A percentile compares a stretch with the other conserved stretches of the same genome.
phyloP scores from a whole-genome alignment of 2,113 vertebrate species.

The Tenrec ecaudatus region DNA sequence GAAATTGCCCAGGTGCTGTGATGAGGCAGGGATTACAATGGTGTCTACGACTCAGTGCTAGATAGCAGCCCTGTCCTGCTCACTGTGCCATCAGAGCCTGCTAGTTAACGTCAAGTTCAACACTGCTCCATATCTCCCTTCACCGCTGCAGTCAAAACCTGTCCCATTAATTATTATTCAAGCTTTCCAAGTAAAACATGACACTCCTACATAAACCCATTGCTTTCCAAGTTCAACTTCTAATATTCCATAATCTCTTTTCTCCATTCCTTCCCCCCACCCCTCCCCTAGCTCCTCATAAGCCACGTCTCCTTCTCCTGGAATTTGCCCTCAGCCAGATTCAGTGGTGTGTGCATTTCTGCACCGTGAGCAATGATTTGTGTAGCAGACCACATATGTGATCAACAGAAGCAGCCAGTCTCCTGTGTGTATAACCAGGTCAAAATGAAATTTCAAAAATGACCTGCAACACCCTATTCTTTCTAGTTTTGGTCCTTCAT shows the following conservation, averaged over 20 bases:
- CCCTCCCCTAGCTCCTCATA: not conserved
- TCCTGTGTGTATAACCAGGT: not conserved
- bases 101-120: not conserved
- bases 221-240: conserved; percentile 2
- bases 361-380: not conserved
- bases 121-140: not conserved
- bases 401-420: not conserved
- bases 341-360: not conserved
- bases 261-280: no score
- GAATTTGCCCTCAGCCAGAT: not conserved
- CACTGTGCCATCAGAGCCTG: not conserved
- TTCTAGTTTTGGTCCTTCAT: not conserved
- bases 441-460: not conserved
- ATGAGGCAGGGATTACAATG: not conserved
- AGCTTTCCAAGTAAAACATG: conserved; percentile 29
- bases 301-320: not conserved
- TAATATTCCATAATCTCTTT: not conserved
- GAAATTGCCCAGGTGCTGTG: not conserved
- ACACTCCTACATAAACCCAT: not conserved
- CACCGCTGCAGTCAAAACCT: not conserved
- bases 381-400: not conserved
- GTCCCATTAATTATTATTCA: not conserved
- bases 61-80: not conserved
- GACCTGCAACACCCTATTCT: not conserved
- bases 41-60: not conserved